Evolutionary conservation across 2,113 vertebrate species (phyloP), one percentile per base, ranked within the genome.

Genomic region (Tetraodon nigroviridis): DNA sequence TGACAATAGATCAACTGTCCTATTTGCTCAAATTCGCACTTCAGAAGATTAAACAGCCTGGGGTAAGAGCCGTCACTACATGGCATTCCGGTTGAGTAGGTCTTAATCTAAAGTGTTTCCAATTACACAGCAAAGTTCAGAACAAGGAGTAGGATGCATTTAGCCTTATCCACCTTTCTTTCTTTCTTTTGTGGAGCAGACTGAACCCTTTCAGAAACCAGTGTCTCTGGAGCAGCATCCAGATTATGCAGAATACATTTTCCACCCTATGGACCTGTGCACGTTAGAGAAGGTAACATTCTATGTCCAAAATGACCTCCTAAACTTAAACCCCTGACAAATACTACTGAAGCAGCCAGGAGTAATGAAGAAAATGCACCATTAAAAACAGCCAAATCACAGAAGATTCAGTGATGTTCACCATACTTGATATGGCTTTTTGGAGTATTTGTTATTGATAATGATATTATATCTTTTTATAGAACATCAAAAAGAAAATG

Each of bases 401-500:
- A 50, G 17, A 11, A 49, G 1, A 44, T 4, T 44, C 16, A 44
- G 17, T 16, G 42, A 12, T 11, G 12, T 8, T 37, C 8, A 37
- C 12, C 10, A 37, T 37, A 37, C 32, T 37, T 37, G 1, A 37
- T 37, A 37, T 37, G 6, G 32, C 32, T 37, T 17, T 44, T 14
- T 44, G 42, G 15, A 44, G 17, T 17, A 14, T 71, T 0, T 40
- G 27, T 29, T 37, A 5, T 40, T 12, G 52, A 55, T 55, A 49
- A 55, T 29, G 20, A 24, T 42, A 11, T 55, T 57, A 52, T 67
- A 19, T 44, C 40, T 58, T 61, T 71, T 49, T 51, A 37, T 76
- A 99, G 96, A 99, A 97, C 80, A 93, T 98, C 75, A 99, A 98
- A 86, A 99, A 97, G 93, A 99, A 95, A 90, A 95, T 97, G 94